These are phyloP conservation scores for Serinus canaria DNA, from an alignment of 2,113 vertebrate genomes.

Conservation along the genomic window DNA sequence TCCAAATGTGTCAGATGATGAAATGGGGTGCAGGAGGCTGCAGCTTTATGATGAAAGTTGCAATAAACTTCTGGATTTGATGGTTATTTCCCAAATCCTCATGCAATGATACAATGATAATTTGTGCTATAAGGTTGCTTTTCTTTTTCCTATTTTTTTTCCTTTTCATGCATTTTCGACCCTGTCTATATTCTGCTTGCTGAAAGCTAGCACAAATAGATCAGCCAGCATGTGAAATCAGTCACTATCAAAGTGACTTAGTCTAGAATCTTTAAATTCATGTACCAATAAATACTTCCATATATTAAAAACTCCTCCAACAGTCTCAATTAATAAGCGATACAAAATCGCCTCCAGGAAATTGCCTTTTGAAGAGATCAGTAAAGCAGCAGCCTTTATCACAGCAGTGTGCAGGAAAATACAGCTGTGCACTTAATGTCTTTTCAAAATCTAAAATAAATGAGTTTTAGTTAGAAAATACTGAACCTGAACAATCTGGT, in stretches of 20 bases:
- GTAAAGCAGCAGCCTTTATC: neutral
- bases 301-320: neutral
- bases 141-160: accelerated
- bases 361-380: neutral
- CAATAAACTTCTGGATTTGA: neutral
- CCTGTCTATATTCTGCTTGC: neutral
- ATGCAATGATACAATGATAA: neutral
- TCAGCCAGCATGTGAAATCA: neutral
- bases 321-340: neutral
- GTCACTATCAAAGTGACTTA: neutral
- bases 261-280: neutral
- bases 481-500: neutral
- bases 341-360: neutral
- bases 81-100: neutral
- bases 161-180: neutral
- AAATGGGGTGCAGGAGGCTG: neutral
- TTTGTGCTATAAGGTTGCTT: neutral
- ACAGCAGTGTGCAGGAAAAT: neutral
- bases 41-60: neutral
- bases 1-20: accelerated
- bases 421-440: neutral
- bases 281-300: neutral
- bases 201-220: neutral
- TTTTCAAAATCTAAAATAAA: neutral
- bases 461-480: neutral